Evolutionary conservation across 2,888 invertebrate species (phyloP).

Genomic region (Amiota communis): DNA sequence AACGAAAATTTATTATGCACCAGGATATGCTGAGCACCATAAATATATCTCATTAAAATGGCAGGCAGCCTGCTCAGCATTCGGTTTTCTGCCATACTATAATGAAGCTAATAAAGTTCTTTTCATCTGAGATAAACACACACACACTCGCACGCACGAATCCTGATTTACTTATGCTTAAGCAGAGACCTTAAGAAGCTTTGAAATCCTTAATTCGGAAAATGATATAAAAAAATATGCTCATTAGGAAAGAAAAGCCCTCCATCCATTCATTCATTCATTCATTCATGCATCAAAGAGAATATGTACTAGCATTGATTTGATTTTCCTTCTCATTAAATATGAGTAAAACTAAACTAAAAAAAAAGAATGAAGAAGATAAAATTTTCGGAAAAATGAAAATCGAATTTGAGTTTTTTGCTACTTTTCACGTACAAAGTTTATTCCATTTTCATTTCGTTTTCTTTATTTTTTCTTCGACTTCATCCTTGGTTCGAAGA

Average conservation of each 20-base stretch:
- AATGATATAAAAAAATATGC: not conserved
- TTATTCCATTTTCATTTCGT: not conserved
- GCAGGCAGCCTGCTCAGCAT: not conserved
- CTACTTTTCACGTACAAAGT: conserved; percentile 26
- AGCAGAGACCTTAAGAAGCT: not conserved
- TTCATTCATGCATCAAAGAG: conserved; percentile 9
- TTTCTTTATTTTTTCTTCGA: not conserved
- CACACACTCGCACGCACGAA: not conserved
- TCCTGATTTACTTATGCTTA: conserved; percentile 8
- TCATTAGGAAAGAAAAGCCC: not conserved
- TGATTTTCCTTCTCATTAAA: conserved; percentile 20
- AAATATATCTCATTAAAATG: conserved; percentile 19
- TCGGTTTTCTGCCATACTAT: not conserved
- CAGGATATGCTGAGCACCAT: not conserved
- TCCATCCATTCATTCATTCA: not conserved
- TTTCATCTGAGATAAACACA: not conserved
- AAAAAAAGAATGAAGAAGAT: not conserved
- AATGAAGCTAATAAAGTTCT: conserved; percentile 23
- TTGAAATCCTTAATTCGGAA: not conserved
- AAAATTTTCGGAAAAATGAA: not conserved
- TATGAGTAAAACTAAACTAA: conserved; percentile 17
- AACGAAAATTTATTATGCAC: conserved; percentile 68
- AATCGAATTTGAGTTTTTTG: not conserved
- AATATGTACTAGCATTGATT: conserved; percentile 4
- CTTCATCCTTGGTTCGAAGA: not conserved